Evolutionary conservation across 2,797 vertebrate genomes (phyloP), one percentile per base, ranked within the genome.

Genomic region (Xenentodon cancila): DNA sequence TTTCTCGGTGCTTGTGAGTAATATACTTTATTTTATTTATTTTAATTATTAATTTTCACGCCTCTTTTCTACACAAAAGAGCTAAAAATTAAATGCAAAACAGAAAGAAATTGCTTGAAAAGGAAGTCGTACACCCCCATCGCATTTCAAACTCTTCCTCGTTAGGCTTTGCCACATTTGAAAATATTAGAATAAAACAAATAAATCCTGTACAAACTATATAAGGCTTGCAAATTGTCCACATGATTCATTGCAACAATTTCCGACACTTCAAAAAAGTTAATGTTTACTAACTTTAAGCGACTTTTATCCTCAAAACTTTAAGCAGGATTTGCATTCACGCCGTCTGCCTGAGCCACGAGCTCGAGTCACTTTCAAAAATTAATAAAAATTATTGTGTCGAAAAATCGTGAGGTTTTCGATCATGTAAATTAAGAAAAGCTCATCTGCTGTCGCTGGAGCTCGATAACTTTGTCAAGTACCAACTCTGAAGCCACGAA

Each of bases 381-480:
- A 96, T 89, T 93, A 77, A 87, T 91, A 72, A 90, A 88, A 95
- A 95, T 94, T 95, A 92, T 51, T 79, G 15, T 18, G 43, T 67
- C 46, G 3, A 27, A 1, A 67, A 79, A 69, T 91, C 72, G 59
- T 52, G 13, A 30, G 49, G 8, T 84, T 81, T 88, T 89, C 64
- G 21, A 69, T 69, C 9, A 75, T 88, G 91, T 94, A 95, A 96
- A 96, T 89, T 88, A 94, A 92, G 64, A 51, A 16, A 32, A 85
- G 49, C 53, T 9, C 1, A 69, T 77, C 51, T 0, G 19, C 79
- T 90, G 70, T 78, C 74, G 53, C 58, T n/a, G 73, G 42, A 5
- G 7, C 9, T 34, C 18, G 20, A 20, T 64, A n/a, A 12, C 49
- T 16, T 17, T 21, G 45, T 3, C 27, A 84, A 84, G 1, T 18